Base-by-base conservation (phyloP, 2,113 vertebrate species). In the Chionodraco myersi region DNA sequence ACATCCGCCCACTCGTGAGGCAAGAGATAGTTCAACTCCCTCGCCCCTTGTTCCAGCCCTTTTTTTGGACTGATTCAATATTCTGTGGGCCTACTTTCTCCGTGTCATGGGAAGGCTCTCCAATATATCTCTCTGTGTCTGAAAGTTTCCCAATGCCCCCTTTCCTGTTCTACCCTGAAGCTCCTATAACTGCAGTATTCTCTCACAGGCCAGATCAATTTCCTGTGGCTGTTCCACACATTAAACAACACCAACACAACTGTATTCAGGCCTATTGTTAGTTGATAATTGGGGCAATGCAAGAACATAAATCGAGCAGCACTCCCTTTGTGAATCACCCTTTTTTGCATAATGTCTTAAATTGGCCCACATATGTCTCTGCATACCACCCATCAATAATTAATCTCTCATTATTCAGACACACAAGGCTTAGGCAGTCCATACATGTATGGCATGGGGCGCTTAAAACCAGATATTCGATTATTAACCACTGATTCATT, bases 1-100 rank as follows among this genome's bases (percentile, higher is more conserved):
- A 85, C 86, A 88, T 90, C 86, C 79, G 54, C 92, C 91, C 91
- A 90, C 90, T 67, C 79, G 79, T 75, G 77, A 88, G 77, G 73
- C 86, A 75, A 73, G 83, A 86, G 67, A 86, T 64, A 89, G 87
- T 90, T 91, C 81, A 88, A 75, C 80, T 88, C 86, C 58, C 77
- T 61, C 79, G 79, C 79, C 83, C 86, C 83, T 82, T 79, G 70
- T 78, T 83, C 41, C 21, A 52, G 65, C 49, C 54, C n/a, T 61
- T 65, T 67, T 66, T 69, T 3, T 65, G 69, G 65, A 83, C 54
- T 64, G 77, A 86, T 85, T 83, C 89, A 86, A 84, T 81, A 89
- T 88, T 87, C 79, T 58, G 70, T 76, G 54, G 77, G 56, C 73
- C 75, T 61, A 44, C 71, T 81, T 74, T 75, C 75, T 69, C 18